Evolutionary conservation across 2,888 invertebrate species (phyloP).

Genomic region (Phyllotreta cruciferae): DNA sequence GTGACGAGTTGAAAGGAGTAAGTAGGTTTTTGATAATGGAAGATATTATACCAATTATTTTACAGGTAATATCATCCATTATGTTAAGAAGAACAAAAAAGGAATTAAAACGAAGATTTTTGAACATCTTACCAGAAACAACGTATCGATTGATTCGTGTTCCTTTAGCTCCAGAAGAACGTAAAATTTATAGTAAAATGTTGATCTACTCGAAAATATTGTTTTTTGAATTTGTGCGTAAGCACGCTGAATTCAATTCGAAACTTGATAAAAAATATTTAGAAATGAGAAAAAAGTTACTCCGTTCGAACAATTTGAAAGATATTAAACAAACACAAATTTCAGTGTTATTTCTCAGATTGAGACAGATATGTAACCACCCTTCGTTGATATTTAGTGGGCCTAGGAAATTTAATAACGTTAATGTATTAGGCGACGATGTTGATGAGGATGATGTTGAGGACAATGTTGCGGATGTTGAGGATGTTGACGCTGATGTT

Average conservation of each 20-base stretch:
- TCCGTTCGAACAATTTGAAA: conserved; percentile 62
- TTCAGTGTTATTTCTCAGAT: conserved; percentile 80
- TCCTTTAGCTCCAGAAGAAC: conserved; percentile 71
- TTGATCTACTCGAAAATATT: conserved; percentile 75
- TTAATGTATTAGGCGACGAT: no score
- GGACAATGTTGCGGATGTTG: no score
- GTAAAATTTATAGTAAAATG: conserved; percentile 78
- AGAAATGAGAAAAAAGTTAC: conserved; percentile 71
- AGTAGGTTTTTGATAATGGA: conserved; percentile 78
- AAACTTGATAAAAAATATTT: conserved; percentile 66
- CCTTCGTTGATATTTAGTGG: conserved; percentile 77
- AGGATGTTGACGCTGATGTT: no score
- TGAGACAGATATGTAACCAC: conserved; percentile 91
- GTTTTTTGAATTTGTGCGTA: conserved; percentile 78
- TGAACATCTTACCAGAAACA: conserved; percentile 70
- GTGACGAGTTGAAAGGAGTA: conserved; percentile 80
- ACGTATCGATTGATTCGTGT: conserved; percentile 66
- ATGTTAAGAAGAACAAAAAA: conserved; percentile 88
- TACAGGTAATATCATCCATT: conserved; percentile 76
- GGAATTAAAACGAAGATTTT: conserved; percentile 75
- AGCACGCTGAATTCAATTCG: conserved; percentile 77
- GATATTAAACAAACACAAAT: conserved; percentile 68
- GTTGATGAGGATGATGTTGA: no score
- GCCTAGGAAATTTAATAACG: conserved; percentile 8
- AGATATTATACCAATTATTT: no score